A percentile compares a stretch with the other conserved stretches of the same genome.
phyloP scores from a whole-genome alignment of 2,113 vertebrate genomes.

The Nothobranchius kuhntae region DNA sequence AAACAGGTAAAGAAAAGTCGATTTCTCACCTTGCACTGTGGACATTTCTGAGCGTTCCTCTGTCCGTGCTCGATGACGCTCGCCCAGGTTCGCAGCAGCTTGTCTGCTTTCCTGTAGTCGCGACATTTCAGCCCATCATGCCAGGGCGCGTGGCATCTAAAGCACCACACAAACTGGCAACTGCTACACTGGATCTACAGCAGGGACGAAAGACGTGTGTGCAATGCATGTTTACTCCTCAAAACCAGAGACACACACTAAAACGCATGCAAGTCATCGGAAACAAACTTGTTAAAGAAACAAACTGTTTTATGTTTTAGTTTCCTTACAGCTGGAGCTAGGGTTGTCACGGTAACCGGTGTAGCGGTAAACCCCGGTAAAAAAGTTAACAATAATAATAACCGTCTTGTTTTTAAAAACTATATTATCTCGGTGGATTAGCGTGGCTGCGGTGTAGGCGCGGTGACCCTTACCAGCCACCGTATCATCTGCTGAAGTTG shows the following conservation, averaged over 20 bases:
- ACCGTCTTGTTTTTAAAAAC: too few relatives aligned
- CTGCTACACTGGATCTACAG: constrained; percentile 90
- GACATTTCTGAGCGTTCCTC: constrained; percentile 98
- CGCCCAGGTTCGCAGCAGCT: constrained; percentile 94
- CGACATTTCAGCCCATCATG: constrained; percentile 95
- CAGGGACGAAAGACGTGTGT: neutral
- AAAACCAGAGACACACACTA: too few relatives aligned
- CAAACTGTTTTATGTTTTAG: too few relatives aligned
- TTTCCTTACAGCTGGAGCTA: too few relatives aligned
- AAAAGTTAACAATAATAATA: too few relatives aligned
- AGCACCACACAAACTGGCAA: constrained; percentile 99
- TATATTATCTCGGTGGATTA: too few relatives aligned
- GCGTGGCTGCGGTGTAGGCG: too few relatives aligned
- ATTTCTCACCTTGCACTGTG: constrained; percentile 89
- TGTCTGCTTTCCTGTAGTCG: constrained; percentile 96
- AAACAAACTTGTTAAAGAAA: neutral
- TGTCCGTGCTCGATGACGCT: constrained; percentile 96
- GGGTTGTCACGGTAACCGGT: too few relatives aligned
- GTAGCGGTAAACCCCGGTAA: too few relatives aligned
- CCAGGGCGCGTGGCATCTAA: constrained; percentile 98
- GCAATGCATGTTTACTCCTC: neutral
- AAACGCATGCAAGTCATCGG: neutral
- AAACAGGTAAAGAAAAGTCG: neutral
- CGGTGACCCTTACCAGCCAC: too few relatives aligned
- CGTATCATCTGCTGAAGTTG: too few relatives aligned